Percentiles rank a stretch among this genome's conserved stretches.
phyloP scores from a whole-genome alignment of 1,140 invertebrate species.

The Sesamia nonagrioides region DNA sequence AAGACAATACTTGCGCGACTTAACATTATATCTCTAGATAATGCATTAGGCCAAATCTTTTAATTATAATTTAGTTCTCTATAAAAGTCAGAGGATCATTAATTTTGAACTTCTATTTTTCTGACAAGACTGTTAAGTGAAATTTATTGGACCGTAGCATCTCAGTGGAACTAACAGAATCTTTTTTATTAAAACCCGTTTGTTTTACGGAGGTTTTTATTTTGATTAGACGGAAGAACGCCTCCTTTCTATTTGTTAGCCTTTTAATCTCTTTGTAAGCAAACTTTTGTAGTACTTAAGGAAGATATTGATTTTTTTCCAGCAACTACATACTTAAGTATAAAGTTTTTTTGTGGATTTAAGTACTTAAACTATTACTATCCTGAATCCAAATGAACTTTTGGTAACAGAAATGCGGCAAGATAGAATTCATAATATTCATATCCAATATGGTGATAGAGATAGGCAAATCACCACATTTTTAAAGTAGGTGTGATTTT shows the following conservation, averaged over 20 bases:
- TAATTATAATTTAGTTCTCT: conserved; percentile 18
- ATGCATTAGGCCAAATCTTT: background rate
- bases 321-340: too few relatives aligned
- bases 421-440: too few relatives aligned
- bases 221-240: background rate
- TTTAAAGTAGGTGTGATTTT: too few relatives aligned
- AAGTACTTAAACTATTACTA: too few relatives aligned
- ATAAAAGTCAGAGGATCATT: background rate
- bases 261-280: background rate
- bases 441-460: too few relatives aligned
- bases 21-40: background rate
- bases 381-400: too few relatives aligned
- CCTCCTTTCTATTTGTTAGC: conserved; percentile 2
- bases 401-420: too few relatives aligned
- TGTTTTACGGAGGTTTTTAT: conserved; percentile 1
- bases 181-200: background rate
- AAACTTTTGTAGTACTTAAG: too few relatives aligned
- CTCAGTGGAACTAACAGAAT: conserved; percentile 18
- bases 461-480: too few relatives aligned
- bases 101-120: conserved; percentile 30
- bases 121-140: conserved; percentile 11
- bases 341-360: too few relatives aligned
- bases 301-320: too few relatives aligned
- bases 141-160: conserved; percentile 14
- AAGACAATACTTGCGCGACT: background rate